Evolutionary conservation across 2,888 invertebrate species (phyloP).

Genomic region (Erebia ligea): DNA sequence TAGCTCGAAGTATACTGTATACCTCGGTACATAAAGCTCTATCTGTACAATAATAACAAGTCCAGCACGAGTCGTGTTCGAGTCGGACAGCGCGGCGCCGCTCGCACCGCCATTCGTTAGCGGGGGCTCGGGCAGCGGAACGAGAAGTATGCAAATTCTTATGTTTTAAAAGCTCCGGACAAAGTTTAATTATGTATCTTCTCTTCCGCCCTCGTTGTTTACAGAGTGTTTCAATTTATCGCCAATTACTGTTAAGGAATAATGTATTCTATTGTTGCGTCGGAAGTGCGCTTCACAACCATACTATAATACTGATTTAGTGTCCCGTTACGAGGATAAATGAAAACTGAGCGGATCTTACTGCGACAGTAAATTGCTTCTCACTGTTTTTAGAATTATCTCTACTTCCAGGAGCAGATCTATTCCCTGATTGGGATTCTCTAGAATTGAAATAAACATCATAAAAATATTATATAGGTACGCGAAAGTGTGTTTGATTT

Average conservation of each 20-base stretch:
- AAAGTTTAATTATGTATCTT: constrained; percentile 30
- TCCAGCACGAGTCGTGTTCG: not conserved
- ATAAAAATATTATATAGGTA: too few relatives aligned
- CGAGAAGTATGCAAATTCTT: constrained; percentile 41
- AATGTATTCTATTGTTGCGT: not conserved
- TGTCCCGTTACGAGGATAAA: not conserved
- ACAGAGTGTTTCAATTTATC: constrained; percentile 25
- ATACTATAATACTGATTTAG: not conserved
- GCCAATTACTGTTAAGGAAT: constrained; percentile 23
- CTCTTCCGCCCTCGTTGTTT: constrained; percentile 17
- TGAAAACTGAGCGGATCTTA: not conserved
- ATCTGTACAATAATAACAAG: too few relatives aligned
- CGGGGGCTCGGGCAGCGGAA: constrained; percentile 26
- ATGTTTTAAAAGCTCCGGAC: constrained; percentile 39
- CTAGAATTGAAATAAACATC: too few relatives aligned
- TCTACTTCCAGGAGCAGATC: too few relatives aligned
- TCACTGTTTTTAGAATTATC: too few relatives aligned
- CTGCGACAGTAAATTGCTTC: not conserved
- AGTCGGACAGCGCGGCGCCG: not conserved
- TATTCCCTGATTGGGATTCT: too few relatives aligned
- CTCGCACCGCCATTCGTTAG: constrained; percentile 12
- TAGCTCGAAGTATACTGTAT: too few relatives aligned
- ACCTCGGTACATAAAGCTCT: too few relatives aligned
- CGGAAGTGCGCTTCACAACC: not conserved
- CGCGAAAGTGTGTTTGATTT: too few relatives aligned